Evolutionary conservation across 2,888 invertebrate species (phyloP), one percentile per base, ranked within the genome.

Genomic region (Pecten maximus): DNA sequence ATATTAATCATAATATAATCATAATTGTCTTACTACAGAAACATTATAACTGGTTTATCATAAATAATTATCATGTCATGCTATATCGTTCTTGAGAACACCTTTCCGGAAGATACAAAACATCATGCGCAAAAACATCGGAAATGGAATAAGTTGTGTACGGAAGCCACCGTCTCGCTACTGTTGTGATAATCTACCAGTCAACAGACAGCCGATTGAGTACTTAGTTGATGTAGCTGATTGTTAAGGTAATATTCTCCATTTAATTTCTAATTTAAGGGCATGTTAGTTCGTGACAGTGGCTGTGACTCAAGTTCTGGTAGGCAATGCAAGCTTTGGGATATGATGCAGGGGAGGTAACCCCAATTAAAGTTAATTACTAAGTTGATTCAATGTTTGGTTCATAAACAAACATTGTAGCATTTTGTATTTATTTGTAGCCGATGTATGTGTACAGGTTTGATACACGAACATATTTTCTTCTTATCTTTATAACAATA

Each of bases 121-220:
- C 0, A 0, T 35, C 74, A 74, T 74, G 74, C 74, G 74, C 74
- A 74, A 74, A 23, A 28, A 35, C 35, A 74, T 23, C 74, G 74
- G 74, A 74, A 23, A 74, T 74, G 35, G 74, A 74, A 74, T 28
- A 35, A 35, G 74, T 74, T 74, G 74, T 74, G 74, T 74, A 74
- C 74, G 74, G 74, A 74, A 74, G 74, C 74, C 74, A 74, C 74
- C 16, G 74, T 74, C 74, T 74, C 19, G 12, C 74, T 35, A 74
- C 74, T 74, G 28, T 35, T 12, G 74, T 15, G 28, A 10, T 74
- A 2, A 28, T 74, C 74, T 74, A 35, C 28, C 28, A 6, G 35
- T 74, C 16, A 10, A 74, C 74, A 74, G 28, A 74, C 16, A 6
- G 35, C 35, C 4, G 28, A 23, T 74, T 74, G 74, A 28, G 74